Percentiles rank a stretch among this genome's conserved stretches.
Conservation (phyloP, 2,797 vertebrate genomes). For the Micropoecilia bifurca region DNA sequence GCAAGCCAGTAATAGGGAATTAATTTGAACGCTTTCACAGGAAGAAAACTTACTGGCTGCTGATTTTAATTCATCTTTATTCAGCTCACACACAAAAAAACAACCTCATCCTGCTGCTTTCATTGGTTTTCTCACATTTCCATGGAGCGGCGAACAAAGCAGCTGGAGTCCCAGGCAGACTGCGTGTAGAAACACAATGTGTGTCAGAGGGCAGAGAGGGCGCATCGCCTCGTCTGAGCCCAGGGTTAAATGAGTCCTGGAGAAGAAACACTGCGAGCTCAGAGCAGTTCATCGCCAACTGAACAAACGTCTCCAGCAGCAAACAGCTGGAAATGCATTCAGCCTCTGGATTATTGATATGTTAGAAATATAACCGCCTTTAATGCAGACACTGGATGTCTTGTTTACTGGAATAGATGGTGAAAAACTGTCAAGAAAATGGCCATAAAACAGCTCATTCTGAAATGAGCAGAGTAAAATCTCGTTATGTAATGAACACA, state of each 20-base stretch:
- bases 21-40: conserved; percentile 70
- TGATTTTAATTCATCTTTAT: conserved; percentile 15
- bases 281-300: neutral
- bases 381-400: neutral
- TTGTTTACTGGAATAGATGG: neutral
- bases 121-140: conserved; percentile 30
- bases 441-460: no score
- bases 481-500: no score
- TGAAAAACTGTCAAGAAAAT: no score
- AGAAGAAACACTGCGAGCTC: neutral
- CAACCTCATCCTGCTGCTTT: conserved; percentile 6
- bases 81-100: neutral
- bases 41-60: conserved; percentile 19
- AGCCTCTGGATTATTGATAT: neutral
- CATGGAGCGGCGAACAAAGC: conserved; percentile 16
- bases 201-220: conserved; percentile 6
- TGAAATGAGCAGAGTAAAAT: no score
- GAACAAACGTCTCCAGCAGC: neutral
- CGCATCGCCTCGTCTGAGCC: neutral
- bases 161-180: conserved; percentile 20
- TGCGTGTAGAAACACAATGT: conserved; percentile 34
- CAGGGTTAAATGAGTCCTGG: neutral
- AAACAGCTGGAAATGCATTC: neutral
- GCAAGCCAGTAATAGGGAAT: conserved; percentile 65
- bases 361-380: neutral